Evolutionary conservation across 2,888 invertebrate genomes (phyloP), one percentile per base, ranked within the genome.

Genomic region (Chromoteleia sp.): DNA sequence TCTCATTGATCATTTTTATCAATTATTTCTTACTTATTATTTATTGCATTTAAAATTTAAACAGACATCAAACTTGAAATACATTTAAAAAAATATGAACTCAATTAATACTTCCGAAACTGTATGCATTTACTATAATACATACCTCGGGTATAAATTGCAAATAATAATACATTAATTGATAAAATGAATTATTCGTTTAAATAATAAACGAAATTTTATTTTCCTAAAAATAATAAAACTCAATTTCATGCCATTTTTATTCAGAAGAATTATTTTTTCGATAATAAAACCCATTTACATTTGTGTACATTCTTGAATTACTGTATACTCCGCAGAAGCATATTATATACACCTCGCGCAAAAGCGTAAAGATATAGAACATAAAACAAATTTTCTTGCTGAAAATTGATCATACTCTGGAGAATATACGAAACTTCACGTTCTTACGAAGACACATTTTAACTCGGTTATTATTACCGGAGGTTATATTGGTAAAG

Each of bases 331-430:
- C n/a, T 10, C 1, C 14, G 4, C 39, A 5, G 4, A 14, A 41
- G 14, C 8, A 45, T n/a, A 19, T 19, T 19, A 19, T 45, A 0
- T 45, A 7, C 1, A 45, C 19, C 10, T 45, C 10, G 8, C 45
- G 10, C 19, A 25, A 45, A 45, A 21, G 19, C 0, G 19, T 19
- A 21, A 17, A 10, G 19, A 45, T 19, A 45, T 19, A 45, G 0
- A 10, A 21, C 1, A 8, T 8, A 4, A 45, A 45, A 45, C 19
- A 19, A 45, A 45, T 45, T 45, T 45, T 45, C 45, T 19, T 8
- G 19, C n/a, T 0, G 45, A 21, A 45, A 45, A 45, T n/a, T 45
- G 45, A 45, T 45, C 45, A 45, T 45, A 19, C 17, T 19, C 45
- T 10, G 8, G 45, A 45, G 45, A 1, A 19, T 45, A 45, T 45